phyloP scores from a whole-genome alignment of 1,140 invertebrate genomes.

The Tenebrio molitor region DNA sequence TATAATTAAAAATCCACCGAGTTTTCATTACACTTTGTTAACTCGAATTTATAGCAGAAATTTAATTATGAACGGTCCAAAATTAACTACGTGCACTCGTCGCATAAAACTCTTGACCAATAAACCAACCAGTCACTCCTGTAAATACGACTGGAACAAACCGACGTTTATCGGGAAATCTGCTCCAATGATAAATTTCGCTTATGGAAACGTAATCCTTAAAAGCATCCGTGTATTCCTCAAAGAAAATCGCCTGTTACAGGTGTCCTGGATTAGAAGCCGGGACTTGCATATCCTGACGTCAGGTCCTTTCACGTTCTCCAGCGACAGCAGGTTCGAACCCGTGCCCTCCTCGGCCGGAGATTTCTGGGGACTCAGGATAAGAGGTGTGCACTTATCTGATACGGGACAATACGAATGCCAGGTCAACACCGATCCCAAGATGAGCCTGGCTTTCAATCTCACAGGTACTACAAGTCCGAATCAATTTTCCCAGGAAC shows the following conservation, averaged over 20 bases:
- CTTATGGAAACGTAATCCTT: conserved; percentile 29
- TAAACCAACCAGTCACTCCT: neutral
- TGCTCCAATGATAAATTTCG: conserved; percentile 7
- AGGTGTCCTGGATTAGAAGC: conserved; percentile 85
- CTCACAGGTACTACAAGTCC: conserved; percentile 67
- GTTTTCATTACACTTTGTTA: conserved; percentile 44
- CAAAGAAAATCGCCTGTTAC: conserved; percentile 53
- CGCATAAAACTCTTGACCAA: neutral
- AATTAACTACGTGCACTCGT: neutral
- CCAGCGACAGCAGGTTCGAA: conserved; percentile 78
- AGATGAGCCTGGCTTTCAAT: conserved; percentile 78
- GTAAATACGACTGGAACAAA: conserved; percentile 10
- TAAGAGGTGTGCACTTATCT: conserved; percentile 73
- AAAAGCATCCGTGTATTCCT: conserved; percentile 19
- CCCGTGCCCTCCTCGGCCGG: conserved; percentile 69
- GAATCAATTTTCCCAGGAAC: no score
- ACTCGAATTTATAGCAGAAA: conserved; percentile 32
- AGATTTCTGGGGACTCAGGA: conserved; percentile 77
- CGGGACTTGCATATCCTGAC: conserved; percentile 83
- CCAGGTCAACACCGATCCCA: conserved; percentile 86
- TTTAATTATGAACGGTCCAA: conserved; percentile 22
- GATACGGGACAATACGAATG: conserved; percentile 84
- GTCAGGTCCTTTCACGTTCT: conserved; percentile 77
- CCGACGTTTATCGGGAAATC: conserved; percentile 20
- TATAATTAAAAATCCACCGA: conserved; percentile 41